Percentiles rank a stretch among this genome's conserved stretches.
These are phyloP conservation scores for Abrostola triplasia DNA, from an alignment of 2,888 invertebrate genomes.

Conservation along the genomic window DNA sequence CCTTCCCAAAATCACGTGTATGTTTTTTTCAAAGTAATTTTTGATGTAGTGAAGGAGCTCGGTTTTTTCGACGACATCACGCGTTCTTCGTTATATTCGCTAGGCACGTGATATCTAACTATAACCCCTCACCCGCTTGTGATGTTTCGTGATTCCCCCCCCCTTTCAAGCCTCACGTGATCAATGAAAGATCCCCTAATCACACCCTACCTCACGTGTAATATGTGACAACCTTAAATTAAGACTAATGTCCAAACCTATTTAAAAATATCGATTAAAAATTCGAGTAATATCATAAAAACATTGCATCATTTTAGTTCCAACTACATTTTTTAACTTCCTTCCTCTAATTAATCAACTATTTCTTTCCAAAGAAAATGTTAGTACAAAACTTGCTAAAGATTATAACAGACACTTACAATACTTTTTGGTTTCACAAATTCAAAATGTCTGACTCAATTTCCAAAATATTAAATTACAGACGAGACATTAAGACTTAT, in stretches of 20 bases:
- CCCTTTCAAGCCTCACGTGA: too few relatives aligned
- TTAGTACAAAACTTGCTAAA: conserved; percentile 57
- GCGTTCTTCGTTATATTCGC: too few relatives aligned
- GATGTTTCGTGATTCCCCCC: too few relatives aligned
- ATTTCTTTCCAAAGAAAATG: conserved; percentile 44
- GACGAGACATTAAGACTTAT: conserved; percentile 41
- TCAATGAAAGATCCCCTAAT: too few relatives aligned
- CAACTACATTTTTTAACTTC: conserved; percentile 21
- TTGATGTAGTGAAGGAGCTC: too few relatives aligned
- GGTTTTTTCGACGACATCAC: too few relatives aligned
- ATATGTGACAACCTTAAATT: conserved; percentile 47
- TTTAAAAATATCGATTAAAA: conserved; percentile 61
- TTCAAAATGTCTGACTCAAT: conserved; percentile 43
- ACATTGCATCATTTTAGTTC: conserved; percentile 43
- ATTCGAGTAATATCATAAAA: conserved; percentile 70
- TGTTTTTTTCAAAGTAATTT: too few relatives aligned
- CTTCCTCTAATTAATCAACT: conserved; percentile 28
- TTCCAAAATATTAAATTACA: conserved; percentile 38
- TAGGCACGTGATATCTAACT: too few relatives aligned
- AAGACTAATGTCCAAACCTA: conserved; percentile 59
- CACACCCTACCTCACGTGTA: conserved; percentile 20
- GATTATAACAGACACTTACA: conserved; percentile 54
- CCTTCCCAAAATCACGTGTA: too few relatives aligned
- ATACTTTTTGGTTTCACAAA: conserved; percentile 57
- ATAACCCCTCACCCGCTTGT: too few relatives aligned